A percentile compares a stretch with the other conserved stretches of the same genome.
phyloP scores from a whole-genome alignment of 2,888 invertebrate species.

The Stegana nigrithorax region DNA sequence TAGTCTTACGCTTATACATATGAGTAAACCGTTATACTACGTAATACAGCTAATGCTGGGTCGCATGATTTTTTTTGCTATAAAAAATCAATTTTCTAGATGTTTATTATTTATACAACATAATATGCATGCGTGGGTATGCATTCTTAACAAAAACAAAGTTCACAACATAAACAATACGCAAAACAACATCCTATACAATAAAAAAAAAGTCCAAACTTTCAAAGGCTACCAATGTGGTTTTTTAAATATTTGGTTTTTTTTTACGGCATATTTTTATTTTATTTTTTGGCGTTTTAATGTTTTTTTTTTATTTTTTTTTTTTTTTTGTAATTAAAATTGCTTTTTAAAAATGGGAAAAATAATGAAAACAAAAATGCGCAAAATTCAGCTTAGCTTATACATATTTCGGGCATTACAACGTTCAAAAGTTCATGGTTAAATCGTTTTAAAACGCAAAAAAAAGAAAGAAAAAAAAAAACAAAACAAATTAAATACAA shows the following conservation, averaged over 20 bases:
- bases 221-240: slow-evolving; percentile 34
- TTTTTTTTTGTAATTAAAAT: not conserved
- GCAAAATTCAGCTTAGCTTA: not conserved
- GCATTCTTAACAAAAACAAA: too few species aligned
- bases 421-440: slow-evolving; percentile 37
- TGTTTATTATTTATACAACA: not conserved
- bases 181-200: too few species aligned
- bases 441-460: slow-evolving; percentile 11
- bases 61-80: slow-evolving; percentile 24
- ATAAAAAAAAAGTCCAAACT: slow-evolving; percentile 41
- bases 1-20: too few species aligned
- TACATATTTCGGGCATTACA: not conserved
- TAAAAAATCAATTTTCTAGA: not conserved
- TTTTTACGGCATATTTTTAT: too few species aligned
- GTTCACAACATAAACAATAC: too few species aligned
- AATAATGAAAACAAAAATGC: not conserved
- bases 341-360: too few species aligned
- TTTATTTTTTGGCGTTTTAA: too few species aligned
- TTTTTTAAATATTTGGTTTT: too few species aligned
- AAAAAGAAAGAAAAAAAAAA: not conserved
- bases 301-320: not conserved
- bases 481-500: slow-evolving; percentile 1
- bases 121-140: slow-evolving; percentile 9
- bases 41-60: slow-evolving; percentile 33
- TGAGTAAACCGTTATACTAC: too few species aligned